phyloP scores from a whole-genome alignment of 2,797 vertebrate genomes.

The Crocidura indochinensis region DNA sequence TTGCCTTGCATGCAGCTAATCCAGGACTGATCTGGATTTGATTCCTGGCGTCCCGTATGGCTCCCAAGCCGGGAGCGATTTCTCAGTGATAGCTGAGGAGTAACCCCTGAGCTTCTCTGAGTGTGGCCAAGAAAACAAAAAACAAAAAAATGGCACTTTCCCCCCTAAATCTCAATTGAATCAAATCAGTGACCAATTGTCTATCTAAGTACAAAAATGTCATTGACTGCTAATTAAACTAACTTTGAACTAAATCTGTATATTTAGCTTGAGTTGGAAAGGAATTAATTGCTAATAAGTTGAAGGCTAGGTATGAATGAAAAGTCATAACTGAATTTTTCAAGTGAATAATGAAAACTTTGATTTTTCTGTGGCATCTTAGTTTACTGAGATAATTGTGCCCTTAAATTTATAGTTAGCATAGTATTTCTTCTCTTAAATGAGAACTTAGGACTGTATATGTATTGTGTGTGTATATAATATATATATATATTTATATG shows the following conservation, averaged over 20 bases:
- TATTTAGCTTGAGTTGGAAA: constrained; percentile 33
- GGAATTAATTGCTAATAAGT: constrained; percentile 33
- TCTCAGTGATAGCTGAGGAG: too few relatives aligned
- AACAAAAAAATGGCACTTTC: not conserved
- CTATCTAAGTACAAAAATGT: not conserved
- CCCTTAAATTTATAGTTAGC: constrained; percentile 51
- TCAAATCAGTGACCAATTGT: not conserved
- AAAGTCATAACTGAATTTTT: constrained; percentile 55
- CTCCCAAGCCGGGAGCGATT: too few relatives aligned
- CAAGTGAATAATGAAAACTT: constrained; percentile 26
- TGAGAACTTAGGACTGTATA: constrained; percentile 38
- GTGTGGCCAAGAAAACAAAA: too few relatives aligned
- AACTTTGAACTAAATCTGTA: constrained; percentile 49
- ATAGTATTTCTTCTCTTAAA: constrained; percentile 11
- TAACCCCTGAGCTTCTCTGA: too few relatives aligned
- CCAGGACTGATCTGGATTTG: too few relatives aligned
- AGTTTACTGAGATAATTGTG: constrained; percentile 36
- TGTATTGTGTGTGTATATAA: too few relatives aligned
- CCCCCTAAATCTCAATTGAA: constrained; percentile 2
- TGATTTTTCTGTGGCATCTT: constrained; percentile 54
- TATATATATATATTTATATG: not conserved
- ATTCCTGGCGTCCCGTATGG: too few relatives aligned
- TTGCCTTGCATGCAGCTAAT: too few relatives aligned
- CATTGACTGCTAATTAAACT: not conserved
- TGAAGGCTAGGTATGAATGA: constrained; percentile 49